Evolutionary conservation across 2,797 vertebrate genomes (phyloP).

Genomic region (Fistularia tabacaria): DNA sequence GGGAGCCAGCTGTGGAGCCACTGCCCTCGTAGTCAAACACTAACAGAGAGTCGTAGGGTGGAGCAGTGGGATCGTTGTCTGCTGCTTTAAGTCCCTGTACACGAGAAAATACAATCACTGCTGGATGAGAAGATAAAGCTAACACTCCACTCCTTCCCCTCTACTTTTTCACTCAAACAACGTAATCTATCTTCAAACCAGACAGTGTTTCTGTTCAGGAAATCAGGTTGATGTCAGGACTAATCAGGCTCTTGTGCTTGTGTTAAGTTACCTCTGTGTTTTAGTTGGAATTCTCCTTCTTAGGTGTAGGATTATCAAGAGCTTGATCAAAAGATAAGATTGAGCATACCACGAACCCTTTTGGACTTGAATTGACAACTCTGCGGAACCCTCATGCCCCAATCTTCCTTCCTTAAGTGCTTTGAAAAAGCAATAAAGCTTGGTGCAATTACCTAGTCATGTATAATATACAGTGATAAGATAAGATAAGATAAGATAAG

Average conservation of each 20-base stretch:
- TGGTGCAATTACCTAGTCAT: too few species aligned
- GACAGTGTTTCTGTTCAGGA: constrained; percentile 43
- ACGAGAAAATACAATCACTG: constrained; percentile 29
- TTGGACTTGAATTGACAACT: too few species aligned
- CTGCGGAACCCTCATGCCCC: too few species aligned
- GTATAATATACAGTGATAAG: too few species aligned
- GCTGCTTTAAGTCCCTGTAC: constrained; percentile 94
- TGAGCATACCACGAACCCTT: constrained; percentile 24
- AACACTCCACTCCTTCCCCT: constrained; percentile 5
- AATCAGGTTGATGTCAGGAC: constrained; percentile 45
- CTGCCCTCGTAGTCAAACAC: constrained; percentile 99
- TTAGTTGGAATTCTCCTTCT: constrained; percentile 34
- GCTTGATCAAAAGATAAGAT: constrained; percentile 55
- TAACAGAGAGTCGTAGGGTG: constrained; percentile 95
- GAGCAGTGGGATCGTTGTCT: constrained; percentile 95
- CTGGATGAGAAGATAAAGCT: constrained; percentile 50
- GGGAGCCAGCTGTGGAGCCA: constrained; percentile 92
- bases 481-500: too few species aligned
- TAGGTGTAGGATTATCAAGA: constrained; percentile 55
- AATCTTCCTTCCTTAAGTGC: too few species aligned
- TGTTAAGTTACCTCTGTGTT: constrained; percentile 29
- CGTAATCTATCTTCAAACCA: constrained; percentile 48
- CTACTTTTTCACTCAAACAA: constrained; percentile 27
- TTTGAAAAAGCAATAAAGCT: too few species aligned
- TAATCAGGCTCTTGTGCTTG: constrained; percentile 48